Conservation (phyloP, 2,797 vertebrate genomes). For the Lycodopsis pacificus region DNA sequence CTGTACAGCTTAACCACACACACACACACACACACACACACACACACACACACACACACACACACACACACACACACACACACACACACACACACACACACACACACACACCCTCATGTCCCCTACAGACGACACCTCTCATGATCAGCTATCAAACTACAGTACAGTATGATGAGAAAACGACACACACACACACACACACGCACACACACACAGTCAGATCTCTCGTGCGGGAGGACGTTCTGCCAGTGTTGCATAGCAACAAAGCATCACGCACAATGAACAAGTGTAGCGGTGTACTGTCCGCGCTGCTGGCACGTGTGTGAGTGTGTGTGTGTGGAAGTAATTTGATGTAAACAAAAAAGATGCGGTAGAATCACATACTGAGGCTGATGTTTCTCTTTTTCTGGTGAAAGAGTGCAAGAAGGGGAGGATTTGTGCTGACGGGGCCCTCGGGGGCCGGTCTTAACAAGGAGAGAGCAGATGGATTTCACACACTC, state of each 20-base stretch:
- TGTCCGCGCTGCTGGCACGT: constrained; percentile 9
- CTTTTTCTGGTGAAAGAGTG: constrained; percentile 13
- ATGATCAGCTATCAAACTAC: constrained; percentile 19
- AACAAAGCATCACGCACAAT: constrained; percentile 55
- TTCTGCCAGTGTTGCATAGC: constrained; percentile 59
- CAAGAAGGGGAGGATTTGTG: constrained; percentile 34
- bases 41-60: constrained; percentile 18
- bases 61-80: constrained; percentile 11
- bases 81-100: constrained; percentile 3
- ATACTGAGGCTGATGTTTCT: background rate
- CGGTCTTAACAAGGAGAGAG: constrained; percentile 49
- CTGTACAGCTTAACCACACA: constrained; percentile 4
- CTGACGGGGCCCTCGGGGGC: constrained; percentile 37
- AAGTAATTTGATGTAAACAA: background rate
- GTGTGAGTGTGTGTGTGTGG: background rate
- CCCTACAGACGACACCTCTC: constrained; percentile 5
- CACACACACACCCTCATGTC: constrained; percentile 29
- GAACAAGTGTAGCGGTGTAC: constrained; percentile 21
- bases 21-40: background rate
- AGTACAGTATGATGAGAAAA: constrained; percentile 2
- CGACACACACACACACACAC: background rate
- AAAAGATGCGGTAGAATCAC: background rate
- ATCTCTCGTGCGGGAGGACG: constrained; percentile 25
- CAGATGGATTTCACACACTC: constrained; percentile 43
- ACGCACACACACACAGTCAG: constrained; percentile 17